These are phyloP conservation scores for Pseudolaguvia tuberculata DNA, from an alignment of 2,113 vertebrate species.

Conservation along the genomic window DNA sequence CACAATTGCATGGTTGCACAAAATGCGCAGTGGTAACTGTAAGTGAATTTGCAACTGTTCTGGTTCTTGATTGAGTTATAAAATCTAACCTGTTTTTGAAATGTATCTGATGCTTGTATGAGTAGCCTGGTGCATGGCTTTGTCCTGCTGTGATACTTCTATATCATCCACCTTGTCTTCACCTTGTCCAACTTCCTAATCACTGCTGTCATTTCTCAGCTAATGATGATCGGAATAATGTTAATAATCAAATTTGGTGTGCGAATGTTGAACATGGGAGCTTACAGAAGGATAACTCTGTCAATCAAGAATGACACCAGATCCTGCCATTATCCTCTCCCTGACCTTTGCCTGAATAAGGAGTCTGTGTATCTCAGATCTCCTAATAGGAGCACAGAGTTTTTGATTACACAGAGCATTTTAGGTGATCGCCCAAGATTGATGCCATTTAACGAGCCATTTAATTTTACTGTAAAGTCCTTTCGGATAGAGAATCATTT, in stretches of 20 bases:
- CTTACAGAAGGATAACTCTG: not conserved
- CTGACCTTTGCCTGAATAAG: conserved; percentile 39
- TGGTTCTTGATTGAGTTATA: too few relatives aligned
- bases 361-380: conserved; percentile 32
- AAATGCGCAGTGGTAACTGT: too few relatives aligned
- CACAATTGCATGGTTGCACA: too few relatives aligned
- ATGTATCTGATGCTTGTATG: not conserved
- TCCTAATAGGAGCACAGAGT: conserved; percentile 33
- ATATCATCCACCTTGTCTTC: conserved; percentile 32
- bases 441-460: conserved; percentile 6
- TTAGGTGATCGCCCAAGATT: not conserved
- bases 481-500: not conserved
- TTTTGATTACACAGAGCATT: conserved; percentile 28
- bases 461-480: conserved; percentile 11
- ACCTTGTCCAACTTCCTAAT: not conserved
- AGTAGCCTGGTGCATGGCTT: not conserved
- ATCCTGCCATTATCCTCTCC: conserved; percentile 35
- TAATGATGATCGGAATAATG: conserved; percentile 49
- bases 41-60: too few relatives aligned
- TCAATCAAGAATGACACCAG: conserved; percentile 18
- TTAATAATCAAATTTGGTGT: conserved; percentile 25
- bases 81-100: too few relatives aligned
- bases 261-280: not conserved
- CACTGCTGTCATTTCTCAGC: conserved; percentile 35
- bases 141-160: not conserved